Percentiles rank a stretch among this genome's conserved stretches.
phyloP scores from a whole-genome alignment of 2,113 vertebrate genomes.

The Sander lucioperca region DNA sequence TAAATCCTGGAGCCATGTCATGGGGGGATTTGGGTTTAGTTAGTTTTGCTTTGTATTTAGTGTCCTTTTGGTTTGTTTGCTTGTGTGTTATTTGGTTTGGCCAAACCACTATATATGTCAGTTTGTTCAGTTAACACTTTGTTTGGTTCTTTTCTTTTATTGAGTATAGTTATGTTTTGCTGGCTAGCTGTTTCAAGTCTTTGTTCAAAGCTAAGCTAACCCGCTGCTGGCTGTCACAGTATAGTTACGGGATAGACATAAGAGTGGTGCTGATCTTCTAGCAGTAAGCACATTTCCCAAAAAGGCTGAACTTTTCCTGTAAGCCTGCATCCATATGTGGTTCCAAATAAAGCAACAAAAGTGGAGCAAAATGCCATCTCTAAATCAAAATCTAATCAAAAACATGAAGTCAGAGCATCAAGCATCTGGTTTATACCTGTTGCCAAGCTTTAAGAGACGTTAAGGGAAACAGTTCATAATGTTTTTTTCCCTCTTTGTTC shows the following conservation, averaged over 20 bases:
- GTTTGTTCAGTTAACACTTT: too few relatives aligned
- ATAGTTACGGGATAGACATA: background rate
- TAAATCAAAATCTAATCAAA: background rate
- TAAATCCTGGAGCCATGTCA: too few relatives aligned
- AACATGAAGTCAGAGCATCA: background rate
- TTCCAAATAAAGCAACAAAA: background rate
- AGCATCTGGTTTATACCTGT: conserved; percentile 13
- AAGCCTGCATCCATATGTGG: too few relatives aligned
- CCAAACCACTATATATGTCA: too few relatives aligned
- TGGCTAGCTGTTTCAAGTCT: background rate
- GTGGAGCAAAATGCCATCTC: background rate
- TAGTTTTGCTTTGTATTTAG: too few relatives aligned
- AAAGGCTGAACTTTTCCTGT: background rate
- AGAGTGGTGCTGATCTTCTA: background rate
- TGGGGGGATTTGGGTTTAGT: too few relatives aligned
- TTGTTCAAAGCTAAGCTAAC: background rate
- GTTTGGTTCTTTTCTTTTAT: too few relatives aligned
- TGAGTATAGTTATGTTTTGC: too few relatives aligned
- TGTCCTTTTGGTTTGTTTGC: too few relatives aligned
- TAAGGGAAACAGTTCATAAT: background rate
- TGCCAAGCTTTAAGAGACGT: background rate
- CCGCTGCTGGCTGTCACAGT: background rate
- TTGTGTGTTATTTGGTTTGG: too few relatives aligned
- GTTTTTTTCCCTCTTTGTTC: background rate
- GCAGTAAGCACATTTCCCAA: background rate